Evolutionary conservation across 2,113 vertebrate species (phyloP).

Genomic region (Onychorhynchus coronatus): DNA sequence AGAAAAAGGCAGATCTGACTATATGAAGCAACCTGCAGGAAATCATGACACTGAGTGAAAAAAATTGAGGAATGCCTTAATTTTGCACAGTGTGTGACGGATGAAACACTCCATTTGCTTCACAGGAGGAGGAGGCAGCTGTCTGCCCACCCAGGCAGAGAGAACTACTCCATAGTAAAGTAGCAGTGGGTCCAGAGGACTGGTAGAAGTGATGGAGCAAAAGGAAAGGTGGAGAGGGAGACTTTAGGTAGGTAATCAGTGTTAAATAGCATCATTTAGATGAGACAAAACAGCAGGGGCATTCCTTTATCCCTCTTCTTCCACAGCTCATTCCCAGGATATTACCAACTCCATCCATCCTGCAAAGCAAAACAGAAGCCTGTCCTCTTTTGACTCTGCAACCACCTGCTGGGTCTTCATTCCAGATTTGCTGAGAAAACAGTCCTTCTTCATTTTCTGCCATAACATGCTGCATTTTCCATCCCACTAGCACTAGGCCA

Average conservation of each 20-base stretch:
- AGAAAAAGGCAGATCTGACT: background rate
- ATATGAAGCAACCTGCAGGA: background rate
- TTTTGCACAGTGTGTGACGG: background rate
- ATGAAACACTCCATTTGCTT: background rate
- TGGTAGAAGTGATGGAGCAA: background rate
- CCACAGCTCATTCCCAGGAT: background rate
- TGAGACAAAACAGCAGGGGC: background rate
- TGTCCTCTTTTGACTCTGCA: background rate
- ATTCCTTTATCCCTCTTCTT: background rate
- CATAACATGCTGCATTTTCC: background rate
- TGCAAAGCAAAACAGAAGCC: background rate
- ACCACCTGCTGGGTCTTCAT: background rate
- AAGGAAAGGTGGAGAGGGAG: background rate
- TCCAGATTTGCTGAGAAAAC: background rate
- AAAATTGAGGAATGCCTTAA: background rate
- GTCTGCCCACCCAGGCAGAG: background rate
- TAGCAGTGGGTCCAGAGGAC: rapidly evolving
- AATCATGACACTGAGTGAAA: background rate
- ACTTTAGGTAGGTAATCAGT: background rate
- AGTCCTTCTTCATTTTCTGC: background rate
- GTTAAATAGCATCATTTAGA: background rate
- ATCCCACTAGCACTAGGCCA: background rate
- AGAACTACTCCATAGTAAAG: background rate
- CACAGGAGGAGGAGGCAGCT: background rate
- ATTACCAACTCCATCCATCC: rapidly evolving